Conservation (phyloP, 2,797 vertebrate species). For the Gadopsis marmoratus region DNA sequence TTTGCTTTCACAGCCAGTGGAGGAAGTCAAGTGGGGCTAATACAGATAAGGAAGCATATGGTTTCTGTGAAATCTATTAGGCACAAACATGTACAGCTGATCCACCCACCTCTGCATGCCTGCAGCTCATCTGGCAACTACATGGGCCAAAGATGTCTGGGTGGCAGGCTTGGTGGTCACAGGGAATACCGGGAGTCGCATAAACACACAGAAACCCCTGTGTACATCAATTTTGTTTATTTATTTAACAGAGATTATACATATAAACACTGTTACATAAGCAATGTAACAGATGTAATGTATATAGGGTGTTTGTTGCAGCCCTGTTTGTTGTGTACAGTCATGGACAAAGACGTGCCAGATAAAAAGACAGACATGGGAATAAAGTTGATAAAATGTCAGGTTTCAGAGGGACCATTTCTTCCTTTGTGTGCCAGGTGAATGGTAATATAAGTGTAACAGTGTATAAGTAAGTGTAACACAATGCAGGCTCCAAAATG, state of each 20-base stretch:
- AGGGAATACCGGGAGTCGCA: constrained; percentile 2
- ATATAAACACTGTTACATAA: constrained; percentile 1
- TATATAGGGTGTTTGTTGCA: neutral
- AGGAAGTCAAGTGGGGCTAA: constrained; percentile 41
- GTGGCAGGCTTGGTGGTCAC: constrained; percentile 28
- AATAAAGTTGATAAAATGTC: neutral
- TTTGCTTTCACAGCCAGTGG: constrained; percentile 42
- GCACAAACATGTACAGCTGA: constrained; percentile 44
- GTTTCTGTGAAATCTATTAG: constrained; percentile 46
- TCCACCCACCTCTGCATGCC: constrained; percentile 37
- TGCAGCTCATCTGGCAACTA: constrained; percentile 54
- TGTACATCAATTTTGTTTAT: constrained; percentile 22
- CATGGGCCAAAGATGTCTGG: constrained; percentile 30
- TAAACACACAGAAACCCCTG: constrained; percentile 18
- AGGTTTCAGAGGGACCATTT: neutral
- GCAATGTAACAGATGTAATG: constrained; percentile 10
- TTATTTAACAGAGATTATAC: neutral
- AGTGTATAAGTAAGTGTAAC: neutral
- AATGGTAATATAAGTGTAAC: neutral
- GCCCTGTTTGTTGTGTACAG: neutral
- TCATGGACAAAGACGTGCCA: no score
- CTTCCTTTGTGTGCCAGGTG: neutral
- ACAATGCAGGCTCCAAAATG: neutral
- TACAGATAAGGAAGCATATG: constrained; percentile 51
- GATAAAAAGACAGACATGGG: neutral